Percentiles rank a stretch among this genome's conserved stretches.
Evolutionary conservation across 2,113 vertebrate genomes (phyloP).

Genomic region (Ctenodactylus gundi): DNA sequence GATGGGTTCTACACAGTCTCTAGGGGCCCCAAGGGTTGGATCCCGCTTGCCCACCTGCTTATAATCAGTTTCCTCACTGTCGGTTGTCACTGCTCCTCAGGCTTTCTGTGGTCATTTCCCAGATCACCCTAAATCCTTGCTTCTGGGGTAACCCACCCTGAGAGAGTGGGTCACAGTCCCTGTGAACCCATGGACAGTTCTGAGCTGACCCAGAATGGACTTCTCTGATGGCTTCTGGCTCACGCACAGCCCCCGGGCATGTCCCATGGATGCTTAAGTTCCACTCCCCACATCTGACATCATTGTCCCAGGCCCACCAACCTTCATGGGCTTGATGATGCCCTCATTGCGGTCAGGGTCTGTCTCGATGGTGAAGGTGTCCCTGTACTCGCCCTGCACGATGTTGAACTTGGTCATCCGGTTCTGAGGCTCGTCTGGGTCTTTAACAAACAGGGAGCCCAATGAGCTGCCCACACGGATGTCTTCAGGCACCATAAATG

Average conservation of each 20-base stretch:
- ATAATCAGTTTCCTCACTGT: not conserved
- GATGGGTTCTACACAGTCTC: not conserved
- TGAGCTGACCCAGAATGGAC: not conserved
- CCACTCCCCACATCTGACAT: rapidly evolving
- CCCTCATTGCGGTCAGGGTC: conserved; percentile 88
- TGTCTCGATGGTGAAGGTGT: conserved; percentile 85
- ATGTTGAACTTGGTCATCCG: conserved; percentile 90
- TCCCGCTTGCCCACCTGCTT: not conserved
- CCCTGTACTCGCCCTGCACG: conserved; percentile 67
- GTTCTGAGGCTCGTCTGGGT: conserved; percentile 92
- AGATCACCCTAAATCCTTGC: not conserved
- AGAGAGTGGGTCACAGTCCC: not conserved
- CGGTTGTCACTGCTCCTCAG: not conserved
- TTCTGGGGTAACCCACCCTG: not conserved
- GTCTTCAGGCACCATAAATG: conserved; percentile 89
- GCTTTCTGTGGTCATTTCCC: not conserved
- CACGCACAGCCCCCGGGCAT: not conserved
- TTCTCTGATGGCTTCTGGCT: not conserved
- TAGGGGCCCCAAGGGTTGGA: not conserved
- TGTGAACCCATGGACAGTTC: rapidly evolving
- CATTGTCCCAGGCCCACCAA: conserved; percentile 59
- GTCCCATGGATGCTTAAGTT: not conserved
- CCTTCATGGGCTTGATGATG: conserved; percentile 90
- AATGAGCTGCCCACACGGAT: conserved; percentile 84
- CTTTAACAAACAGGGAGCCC: conserved; percentile 87